These are phyloP conservation scores for Acrocephalus kingi DNA, from an alignment of 2,113 vertebrate species.

Conservation along the genomic window DNA sequence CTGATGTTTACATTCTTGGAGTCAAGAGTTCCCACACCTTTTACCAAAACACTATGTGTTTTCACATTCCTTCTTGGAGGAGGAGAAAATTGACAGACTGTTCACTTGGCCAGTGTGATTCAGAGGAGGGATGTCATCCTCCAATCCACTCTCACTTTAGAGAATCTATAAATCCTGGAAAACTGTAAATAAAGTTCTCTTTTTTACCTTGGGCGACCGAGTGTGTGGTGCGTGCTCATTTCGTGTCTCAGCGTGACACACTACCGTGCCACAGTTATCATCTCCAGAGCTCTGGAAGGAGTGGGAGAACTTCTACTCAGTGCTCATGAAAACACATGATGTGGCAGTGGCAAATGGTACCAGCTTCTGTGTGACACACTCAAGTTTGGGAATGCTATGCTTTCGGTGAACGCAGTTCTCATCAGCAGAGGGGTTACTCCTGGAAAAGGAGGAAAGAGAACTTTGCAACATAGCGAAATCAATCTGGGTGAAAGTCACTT, in stretches of 20 bases:
- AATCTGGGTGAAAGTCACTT: not conserved
- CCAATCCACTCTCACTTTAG: too few relatives aligned
- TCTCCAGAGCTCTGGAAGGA: not conserved
- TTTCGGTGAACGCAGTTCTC: not conserved
- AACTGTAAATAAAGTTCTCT: too few relatives aligned
- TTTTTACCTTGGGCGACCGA: too few relatives aligned
- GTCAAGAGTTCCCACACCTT: too few relatives aligned
- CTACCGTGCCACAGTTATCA: not conserved
- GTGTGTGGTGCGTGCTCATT: too few relatives aligned
- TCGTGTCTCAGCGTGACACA: not conserved
- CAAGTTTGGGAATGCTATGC: not conserved
- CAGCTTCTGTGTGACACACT: not conserved
- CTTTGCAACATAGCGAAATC: not conserved
- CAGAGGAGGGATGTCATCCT: too few relatives aligned
- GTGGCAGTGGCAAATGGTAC: not conserved
- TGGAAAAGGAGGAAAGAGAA: not conserved
- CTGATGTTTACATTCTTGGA: too few relatives aligned
- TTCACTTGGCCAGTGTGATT: too few relatives aligned
- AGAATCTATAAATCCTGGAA: too few relatives aligned
- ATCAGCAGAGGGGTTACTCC: not conserved
- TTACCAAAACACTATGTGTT: too few relatives aligned
- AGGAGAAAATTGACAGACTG: too few relatives aligned
- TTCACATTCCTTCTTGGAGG: too few relatives aligned
- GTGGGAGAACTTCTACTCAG: not conserved
- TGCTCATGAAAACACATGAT: not conserved